Conservation (phyloP, 2,797 vertebrate genomes). For the Fringilla coelebs region DNA sequence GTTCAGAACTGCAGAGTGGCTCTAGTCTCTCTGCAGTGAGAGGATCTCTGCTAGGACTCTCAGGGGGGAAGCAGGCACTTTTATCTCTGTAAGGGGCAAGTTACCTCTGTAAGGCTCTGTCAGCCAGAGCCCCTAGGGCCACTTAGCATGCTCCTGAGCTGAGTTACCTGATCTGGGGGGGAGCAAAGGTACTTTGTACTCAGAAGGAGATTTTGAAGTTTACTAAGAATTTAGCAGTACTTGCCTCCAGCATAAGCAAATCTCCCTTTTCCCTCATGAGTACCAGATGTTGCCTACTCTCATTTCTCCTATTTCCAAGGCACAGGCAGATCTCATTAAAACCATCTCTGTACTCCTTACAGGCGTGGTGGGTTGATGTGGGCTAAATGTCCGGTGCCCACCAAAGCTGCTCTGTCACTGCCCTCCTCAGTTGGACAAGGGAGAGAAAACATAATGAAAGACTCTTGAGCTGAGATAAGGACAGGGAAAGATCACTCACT, state of each 20-base stretch:
- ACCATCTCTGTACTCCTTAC: not conserved
- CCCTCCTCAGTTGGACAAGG: not conserved
- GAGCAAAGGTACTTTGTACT: not conserved
- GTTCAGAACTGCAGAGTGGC: not conserved
- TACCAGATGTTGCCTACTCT: not conserved
- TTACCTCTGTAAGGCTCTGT: not conserved
- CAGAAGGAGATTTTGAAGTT: not conserved
- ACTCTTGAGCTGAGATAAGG: not conserved
- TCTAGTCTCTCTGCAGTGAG: not conserved
- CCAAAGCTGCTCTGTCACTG: not conserved
- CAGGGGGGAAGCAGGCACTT: not conserved
- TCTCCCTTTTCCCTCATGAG: not conserved
- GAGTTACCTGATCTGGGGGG: not conserved
- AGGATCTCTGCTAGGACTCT: not conserved
- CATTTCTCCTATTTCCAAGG: not conserved
- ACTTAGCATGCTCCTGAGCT: not conserved
- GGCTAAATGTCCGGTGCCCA: not conserved
- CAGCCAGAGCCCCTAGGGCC: not conserved
- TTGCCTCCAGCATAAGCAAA: not conserved
- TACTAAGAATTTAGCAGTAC: not conserved
- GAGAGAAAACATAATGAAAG: not conserved
- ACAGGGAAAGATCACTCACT: not conserved
- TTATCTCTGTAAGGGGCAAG: not conserved
- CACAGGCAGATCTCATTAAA: not conserved
- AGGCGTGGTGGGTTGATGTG: not conserved